These are phyloP conservation scores for Tetraneura akinire DNA, from an alignment of 1,140 invertebrate species.

Conservation along the genomic window DNA sequence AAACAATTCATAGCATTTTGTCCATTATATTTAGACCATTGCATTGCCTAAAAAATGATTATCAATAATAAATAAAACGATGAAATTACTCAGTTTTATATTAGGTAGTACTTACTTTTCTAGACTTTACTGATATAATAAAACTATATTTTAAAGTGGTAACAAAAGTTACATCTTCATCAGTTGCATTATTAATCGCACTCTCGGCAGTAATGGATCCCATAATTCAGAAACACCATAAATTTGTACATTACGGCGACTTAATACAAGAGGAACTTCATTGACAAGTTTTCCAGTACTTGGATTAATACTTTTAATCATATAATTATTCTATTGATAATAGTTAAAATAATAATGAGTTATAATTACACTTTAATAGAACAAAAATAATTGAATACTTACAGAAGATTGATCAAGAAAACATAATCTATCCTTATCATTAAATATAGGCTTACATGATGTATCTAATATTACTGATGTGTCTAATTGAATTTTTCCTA, in stretches of 20 bases:
- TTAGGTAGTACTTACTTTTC: slow-evolving; percentile 18
- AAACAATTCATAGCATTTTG: slow-evolving; percentile 39
- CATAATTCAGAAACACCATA: slow-evolving; percentile 42
- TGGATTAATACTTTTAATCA: slow-evolving; percentile 37
- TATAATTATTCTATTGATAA: slow-evolving; percentile 28
- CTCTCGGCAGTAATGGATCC: slow-evolving; percentile 47
- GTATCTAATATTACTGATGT: neutral
- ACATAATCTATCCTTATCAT: slow-evolving; percentile 38
- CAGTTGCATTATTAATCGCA: slow-evolving; percentile 46
- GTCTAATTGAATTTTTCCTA: slow-evolving; percentile 36
- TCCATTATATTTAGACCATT: slow-evolving; percentile 33
- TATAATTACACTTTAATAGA: no score
- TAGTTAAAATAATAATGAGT: no score
- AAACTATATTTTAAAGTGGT: slow-evolving; percentile 43
- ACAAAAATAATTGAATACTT: slow-evolving; percentile 10
- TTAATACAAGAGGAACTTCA: slow-evolving; percentile 45
- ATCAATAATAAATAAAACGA: neutral
- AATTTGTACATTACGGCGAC: slow-evolving; percentile 39
- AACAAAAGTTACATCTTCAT: slow-evolving; percentile 40
- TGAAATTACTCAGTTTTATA: neutral
- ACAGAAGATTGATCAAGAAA: slow-evolving; percentile 37
- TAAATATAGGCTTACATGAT: slow-evolving; percentile 34
- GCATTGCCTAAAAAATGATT: slow-evolving; percentile 24
- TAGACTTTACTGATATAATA: slow-evolving; percentile 44
- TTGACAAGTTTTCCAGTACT: slow-evolving; percentile 48